Base-by-base conservation (phyloP, 2,888 invertebrate species). In the Hydriomena furcata region DNA sequence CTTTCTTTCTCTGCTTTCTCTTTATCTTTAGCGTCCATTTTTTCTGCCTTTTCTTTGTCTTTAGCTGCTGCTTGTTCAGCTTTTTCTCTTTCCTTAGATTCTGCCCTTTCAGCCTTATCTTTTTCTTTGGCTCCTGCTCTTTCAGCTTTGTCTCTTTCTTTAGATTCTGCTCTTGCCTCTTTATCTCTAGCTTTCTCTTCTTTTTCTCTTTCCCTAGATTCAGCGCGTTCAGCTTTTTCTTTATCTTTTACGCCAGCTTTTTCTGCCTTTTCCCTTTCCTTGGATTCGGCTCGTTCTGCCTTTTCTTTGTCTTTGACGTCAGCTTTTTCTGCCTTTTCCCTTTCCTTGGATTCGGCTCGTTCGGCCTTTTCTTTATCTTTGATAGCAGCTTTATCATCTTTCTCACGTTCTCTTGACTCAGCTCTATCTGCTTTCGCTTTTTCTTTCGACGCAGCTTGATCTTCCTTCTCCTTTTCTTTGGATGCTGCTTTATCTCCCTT, bases 261-360 rank as follows among this genome's bases (percentile, higher is more conserved):
- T 13, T 44, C 57, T 1, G 27, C 37, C 8, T 52, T 55, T 10
- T 59, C 56, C 8, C 27, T 52, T 23, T 59, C 55, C 38, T 45
- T 48, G 11, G 30, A 44, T 3, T 32, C 38, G 0, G 11, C 25
- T 13, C 23, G 24, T 37, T 42, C 31, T 32, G 27, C 8, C 55
- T 45, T 44, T 12, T 38, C 47, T 37, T 54, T 30, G 5, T 50
- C 28, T 17, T 34, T 24, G 7, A 10, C 5, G 1, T 2, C 51
- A n/a, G 23, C 55, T 31, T 50, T 48, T 6, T 35, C 12, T 17
- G 30, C 8, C 55, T 41, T 38, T 35, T 41, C 46, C 40, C 57
- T 37, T n/a, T 46, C 53, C 11, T 32, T 7, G 6, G 37, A 13
- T 7, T 47, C 28, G 36, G 27, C 35, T 11, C 21, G 28, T 10